Conservation (phyloP, 2,888 invertebrate species). For the Danaus chrysippus region DNA sequence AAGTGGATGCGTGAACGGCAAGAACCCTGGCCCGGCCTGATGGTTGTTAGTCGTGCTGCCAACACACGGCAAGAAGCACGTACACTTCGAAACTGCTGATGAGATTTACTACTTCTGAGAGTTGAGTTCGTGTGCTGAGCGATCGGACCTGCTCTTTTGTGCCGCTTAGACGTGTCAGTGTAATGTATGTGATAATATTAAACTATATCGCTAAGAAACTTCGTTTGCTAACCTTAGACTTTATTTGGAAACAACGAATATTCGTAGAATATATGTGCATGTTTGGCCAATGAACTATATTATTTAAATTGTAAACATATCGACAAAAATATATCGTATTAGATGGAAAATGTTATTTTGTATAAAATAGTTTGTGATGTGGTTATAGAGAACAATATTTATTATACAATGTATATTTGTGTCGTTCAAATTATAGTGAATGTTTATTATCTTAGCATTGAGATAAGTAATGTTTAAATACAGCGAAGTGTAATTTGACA, state of each 20-base stretch:
- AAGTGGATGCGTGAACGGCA: constrained; percentile 35
- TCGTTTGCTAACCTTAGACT: constrained; percentile 8
- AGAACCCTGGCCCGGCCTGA: constrained; percentile 52
- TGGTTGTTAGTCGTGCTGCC: constrained; percentile 70
- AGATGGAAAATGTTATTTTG: constrained; percentile 29
- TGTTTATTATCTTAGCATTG: constrained; percentile 25
- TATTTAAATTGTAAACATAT: constrained; percentile 20
- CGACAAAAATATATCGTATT: constrained; percentile 20
- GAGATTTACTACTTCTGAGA: constrained; percentile 64
- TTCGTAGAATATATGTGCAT: constrained; percentile 25
- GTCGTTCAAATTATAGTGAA: constrained; percentile 27
- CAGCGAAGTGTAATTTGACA: not conserved
- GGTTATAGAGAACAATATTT: constrained; percentile 12
- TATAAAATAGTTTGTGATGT: constrained; percentile 28
- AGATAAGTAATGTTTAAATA: constrained; percentile 9
- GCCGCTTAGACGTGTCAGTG: constrained; percentile 19
- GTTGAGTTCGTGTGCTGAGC: not conserved
- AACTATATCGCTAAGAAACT: constrained; percentile 10
- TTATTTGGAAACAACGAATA: constrained; percentile 34
- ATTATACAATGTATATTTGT: constrained; percentile 20
- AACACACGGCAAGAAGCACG: constrained; percentile 65
- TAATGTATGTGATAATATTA: constrained; percentile 17
- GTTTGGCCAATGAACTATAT: constrained; percentile 22
- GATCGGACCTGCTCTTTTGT: constrained; percentile 14
- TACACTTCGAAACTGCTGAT: constrained; percentile 69